phyloP scores from a whole-genome alignment of 2,113 vertebrate genomes.

The Crypturellus undulatus region DNA sequence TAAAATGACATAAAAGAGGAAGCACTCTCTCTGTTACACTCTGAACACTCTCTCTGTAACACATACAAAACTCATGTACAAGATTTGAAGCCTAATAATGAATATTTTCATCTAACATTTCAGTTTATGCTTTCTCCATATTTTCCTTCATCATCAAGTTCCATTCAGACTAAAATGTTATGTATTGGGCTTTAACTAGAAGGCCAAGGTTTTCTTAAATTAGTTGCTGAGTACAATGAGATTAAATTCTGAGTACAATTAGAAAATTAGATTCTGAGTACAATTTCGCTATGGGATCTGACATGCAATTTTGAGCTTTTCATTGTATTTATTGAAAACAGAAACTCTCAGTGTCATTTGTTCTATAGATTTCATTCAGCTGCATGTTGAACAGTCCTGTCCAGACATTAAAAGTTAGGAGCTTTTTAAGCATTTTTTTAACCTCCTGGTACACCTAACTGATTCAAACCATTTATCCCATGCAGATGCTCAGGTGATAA shows the following conservation, averaged over 20 bases:
- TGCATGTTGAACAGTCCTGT: background rate
- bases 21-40: background rate
- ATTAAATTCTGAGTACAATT: background rate
- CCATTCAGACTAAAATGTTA: background rate
- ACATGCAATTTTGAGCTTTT: background rate
- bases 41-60: background rate
- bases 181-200: background rate
- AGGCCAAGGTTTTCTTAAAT: background rate
- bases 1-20: background rate
- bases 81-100: background rate
- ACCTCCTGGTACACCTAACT: background rate
- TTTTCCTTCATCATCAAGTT: background rate
- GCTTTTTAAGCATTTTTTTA: accelerated
- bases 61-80: background rate
- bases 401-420: background rate
- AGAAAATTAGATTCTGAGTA: background rate
- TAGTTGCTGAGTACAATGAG: background rate
- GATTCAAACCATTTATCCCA: background rate
- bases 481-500: background rate
- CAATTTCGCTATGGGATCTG: background rate
- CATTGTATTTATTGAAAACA: background rate
- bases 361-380: background rate
- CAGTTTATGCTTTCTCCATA: background rate
- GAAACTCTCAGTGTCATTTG: background rate
- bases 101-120: background rate